Conservation (phyloP, 1,140 invertebrate species). For the Drosophila bipectinata region DNA sequence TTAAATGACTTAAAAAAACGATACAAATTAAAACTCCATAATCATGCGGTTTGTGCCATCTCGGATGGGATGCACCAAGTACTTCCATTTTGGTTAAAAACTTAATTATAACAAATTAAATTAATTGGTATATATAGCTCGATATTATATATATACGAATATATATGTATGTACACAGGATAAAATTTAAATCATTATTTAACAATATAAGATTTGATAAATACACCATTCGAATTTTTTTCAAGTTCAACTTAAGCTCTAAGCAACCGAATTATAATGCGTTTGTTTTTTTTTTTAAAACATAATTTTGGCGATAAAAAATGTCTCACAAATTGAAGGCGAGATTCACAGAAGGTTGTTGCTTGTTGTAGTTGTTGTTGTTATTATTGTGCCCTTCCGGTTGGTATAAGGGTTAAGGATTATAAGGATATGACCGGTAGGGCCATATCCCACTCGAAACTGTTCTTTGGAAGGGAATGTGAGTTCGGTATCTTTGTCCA, state of each 20-base stretch:
- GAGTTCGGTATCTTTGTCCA: not conserved
- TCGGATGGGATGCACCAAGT: constrained; percentile 62
- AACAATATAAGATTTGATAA: constrained; percentile 65
- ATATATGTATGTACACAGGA: constrained; percentile 65
- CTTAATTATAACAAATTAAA: constrained; percentile 21
- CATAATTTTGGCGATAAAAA: constrained; percentile 54
- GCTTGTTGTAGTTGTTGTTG: not conserved
- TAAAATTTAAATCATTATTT: constrained; percentile 55
- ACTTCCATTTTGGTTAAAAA: constrained; percentile 58
- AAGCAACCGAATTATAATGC: constrained; percentile 56
- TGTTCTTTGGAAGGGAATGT: constrained; percentile 53
- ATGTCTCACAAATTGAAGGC: constrained; percentile 35
- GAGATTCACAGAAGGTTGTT: constrained; percentile 36
- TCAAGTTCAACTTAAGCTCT: constrained; percentile 39
- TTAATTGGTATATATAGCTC: constrained; percentile 20
- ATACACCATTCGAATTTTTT: constrained; percentile 56
- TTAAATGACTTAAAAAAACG: constrained; percentile 28
- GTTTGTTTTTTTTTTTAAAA: constrained; percentile 9
- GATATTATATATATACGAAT: constrained; percentile 18
- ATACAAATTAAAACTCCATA: constrained; percentile 43
- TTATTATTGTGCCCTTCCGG: not conserved
- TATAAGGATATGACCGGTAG: not conserved
- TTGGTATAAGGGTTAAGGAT: no score
- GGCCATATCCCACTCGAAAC: not conserved
- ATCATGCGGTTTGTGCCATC: constrained; percentile 54